Evolutionary conservation across 2,113 vertebrate species (phyloP).

Genomic region (Larimichthys polyactis): DNA sequence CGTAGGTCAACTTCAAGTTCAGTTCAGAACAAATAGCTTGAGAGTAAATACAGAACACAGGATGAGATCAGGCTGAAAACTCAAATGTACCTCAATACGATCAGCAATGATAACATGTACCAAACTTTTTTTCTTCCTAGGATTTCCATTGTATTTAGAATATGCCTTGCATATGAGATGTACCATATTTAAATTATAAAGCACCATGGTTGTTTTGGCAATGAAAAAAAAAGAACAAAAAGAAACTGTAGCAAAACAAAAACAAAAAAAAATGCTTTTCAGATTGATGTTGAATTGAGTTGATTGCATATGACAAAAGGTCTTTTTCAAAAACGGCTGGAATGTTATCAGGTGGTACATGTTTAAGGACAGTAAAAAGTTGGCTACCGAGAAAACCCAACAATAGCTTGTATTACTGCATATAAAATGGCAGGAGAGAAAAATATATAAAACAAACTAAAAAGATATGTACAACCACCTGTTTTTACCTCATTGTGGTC

Average conservation of each 20-base stretch:
- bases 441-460: slow-evolving; percentile 84
- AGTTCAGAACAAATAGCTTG: slow-evolving; percentile 97
- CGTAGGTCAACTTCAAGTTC: slow-evolving; percentile 94
- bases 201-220: slow-evolving; percentile 96
- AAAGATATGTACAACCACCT: slow-evolving; percentile 98
- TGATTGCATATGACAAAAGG: slow-evolving; percentile 96
- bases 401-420: slow-evolving; percentile 98
- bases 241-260: slow-evolving; percentile 75
- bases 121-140: slow-evolving; percentile 84
- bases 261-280: slow-evolving; percentile 60
- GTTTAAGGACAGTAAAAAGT: slow-evolving; percentile 93
- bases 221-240: slow-evolving; percentile 87
- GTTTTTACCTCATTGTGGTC: slow-evolving; percentile 89
- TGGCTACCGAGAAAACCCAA: slow-evolving; percentile 95
- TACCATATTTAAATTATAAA: slow-evolving; percentile 96
- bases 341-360: slow-evolving; percentile 93
- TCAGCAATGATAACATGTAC: slow-evolving; percentile 90
- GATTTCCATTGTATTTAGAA: slow-evolving; percentile 74
- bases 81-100: slow-evolving; percentile 92
- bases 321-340: slow-evolving; percentile 90
- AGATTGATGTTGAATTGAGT: slow-evolving; percentile 83
- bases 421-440: slow-evolving; percentile 98
- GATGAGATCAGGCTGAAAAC: slow-evolving; percentile 93
- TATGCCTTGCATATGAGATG: slow-evolving; percentile 98
- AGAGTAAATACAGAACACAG: slow-evolving; percentile 84